phyloP scores from a whole-genome alignment of 2,113 vertebrate genomes.

The Coturnix japonica region DNA sequence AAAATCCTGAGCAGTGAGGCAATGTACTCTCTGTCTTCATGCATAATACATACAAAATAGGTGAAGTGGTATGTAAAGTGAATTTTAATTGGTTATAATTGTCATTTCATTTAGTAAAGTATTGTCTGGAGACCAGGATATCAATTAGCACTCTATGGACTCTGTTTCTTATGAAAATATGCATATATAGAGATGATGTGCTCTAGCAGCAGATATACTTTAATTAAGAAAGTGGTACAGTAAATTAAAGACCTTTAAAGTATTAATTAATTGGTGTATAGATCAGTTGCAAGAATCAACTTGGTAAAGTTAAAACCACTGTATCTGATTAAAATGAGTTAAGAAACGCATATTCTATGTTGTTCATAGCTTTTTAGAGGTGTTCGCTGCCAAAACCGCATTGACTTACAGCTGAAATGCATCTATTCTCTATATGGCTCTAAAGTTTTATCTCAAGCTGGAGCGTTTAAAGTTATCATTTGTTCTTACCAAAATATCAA shows the following conservation, averaged over 20 bases:
- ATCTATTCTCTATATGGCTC: neutral
- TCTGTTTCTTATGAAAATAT: slow-evolving; percentile 87
- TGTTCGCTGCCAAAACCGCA: neutral
- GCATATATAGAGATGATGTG: slow-evolving; percentile 80
- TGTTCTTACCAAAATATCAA: slow-evolving; percentile 24
- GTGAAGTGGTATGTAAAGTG: slow-evolving; percentile 87
- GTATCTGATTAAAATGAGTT: slow-evolving; percentile 56
- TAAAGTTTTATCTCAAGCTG: neutral
- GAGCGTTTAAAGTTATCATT: slow-evolving; percentile 2
- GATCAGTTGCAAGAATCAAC: slow-evolving; percentile 71
- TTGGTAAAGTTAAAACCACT: slow-evolving; percentile 69
- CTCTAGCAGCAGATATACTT: slow-evolving; percentile 79
- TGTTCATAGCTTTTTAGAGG: neutral
- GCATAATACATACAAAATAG: slow-evolving; percentile 89
- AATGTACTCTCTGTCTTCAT: slow-evolving; percentile 81
- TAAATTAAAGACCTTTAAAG: slow-evolving; percentile 87
- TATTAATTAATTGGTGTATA: slow-evolving; percentile 82
- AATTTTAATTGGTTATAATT: slow-evolving; percentile 92
- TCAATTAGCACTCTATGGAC: slow-evolving; percentile 87
- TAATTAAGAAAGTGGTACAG: slow-evolving; percentile 85
- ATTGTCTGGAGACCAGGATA: slow-evolving; percentile 88
- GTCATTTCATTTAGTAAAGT: slow-evolving; percentile 90
- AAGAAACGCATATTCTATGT: slow-evolving; percentile 7
- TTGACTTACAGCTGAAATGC: neutral
- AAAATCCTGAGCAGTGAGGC: slow-evolving; percentile 79